Evolutionary conservation across 2,888 invertebrate species (phyloP).

Genomic region (Phorcus lineatus): DNA sequence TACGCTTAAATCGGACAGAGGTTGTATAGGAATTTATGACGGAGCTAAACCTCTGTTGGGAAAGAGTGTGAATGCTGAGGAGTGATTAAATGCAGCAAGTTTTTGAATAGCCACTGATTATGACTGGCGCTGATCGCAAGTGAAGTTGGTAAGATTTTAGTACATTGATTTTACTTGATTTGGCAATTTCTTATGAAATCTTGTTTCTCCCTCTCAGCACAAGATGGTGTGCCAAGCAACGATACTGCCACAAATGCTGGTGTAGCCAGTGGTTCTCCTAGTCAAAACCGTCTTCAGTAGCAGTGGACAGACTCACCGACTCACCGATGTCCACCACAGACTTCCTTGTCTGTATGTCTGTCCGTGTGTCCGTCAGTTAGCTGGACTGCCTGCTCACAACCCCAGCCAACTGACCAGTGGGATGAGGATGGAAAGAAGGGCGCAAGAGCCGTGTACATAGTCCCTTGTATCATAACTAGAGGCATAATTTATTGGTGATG

Average conservation of each 20-base stretch:
- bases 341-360: neutral
- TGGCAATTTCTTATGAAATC: neutral
- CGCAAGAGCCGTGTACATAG: conserved; percentile 17
- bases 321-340: neutral
- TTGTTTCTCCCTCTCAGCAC: conserved; percentile 8
- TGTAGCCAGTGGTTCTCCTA: conserved; percentile 35
- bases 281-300: conserved; percentile 24
- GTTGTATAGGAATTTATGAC: no score
- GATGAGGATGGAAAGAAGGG: neutral
- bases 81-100: no score
- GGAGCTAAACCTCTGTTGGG: no score
- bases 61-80: no score
- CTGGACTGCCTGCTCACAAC: neutral
- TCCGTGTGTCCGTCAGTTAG: neutral
- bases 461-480: conserved; percentile 26
- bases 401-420: neutral
- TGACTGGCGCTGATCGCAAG: no score
- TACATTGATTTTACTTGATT: neutral
- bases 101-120: no score
- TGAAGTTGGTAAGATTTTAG: no score
- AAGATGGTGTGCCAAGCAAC: conserved; percentile 58
- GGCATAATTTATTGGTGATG: conserved; percentile 25
- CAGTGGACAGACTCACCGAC: neutral
- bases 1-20: no score
- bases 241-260: conserved; percentile 49